Evolutionary conservation across 2,888 invertebrate species (phyloP).

Genomic region (Mellilla xanthometata): DNA sequence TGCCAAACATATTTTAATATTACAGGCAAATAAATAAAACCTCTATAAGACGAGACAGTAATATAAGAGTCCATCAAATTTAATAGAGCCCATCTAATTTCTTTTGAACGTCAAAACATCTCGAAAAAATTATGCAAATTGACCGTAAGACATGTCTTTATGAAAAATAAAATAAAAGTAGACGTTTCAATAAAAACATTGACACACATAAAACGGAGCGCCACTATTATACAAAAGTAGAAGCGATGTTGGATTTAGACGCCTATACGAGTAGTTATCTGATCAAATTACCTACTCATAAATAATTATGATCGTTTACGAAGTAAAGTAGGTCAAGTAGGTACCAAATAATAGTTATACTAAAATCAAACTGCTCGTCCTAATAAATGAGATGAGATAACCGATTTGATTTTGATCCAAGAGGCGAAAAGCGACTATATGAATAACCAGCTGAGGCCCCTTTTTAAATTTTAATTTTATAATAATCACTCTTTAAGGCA

Average conservation of each 20-base stretch:
- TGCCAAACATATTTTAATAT: conserved; percentile 23
- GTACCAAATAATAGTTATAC: not conserved
- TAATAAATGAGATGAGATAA: conserved; percentile 4
- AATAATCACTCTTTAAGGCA: no score
- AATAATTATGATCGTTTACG: not conserved
- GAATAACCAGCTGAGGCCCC: conserved; percentile 11
- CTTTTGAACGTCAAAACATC: conserved; percentile 16
- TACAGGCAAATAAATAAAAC: conserved; percentile 12
- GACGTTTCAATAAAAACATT: no score
- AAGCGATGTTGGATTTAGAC: no score
- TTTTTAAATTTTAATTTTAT: no score
- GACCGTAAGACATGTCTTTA: not conserved
- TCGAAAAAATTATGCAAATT: conserved; percentile 1
- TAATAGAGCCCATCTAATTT: conserved; percentile 20
- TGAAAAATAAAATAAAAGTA: not conserved
- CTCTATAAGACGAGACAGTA: conserved; percentile 12
- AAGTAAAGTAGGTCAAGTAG: not conserved
- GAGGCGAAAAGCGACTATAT: conserved; percentile 9
- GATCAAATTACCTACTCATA: no score
- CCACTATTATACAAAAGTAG: no score
- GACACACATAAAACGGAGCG: no score
- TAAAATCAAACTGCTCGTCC: conserved; percentile 7
- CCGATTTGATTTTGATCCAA: conserved; percentile 21
- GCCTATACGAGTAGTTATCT: no score
- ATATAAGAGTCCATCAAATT: conserved; percentile 22